Percentiles rank a stretch among this genome's conserved stretches.
Evolutionary conservation across 2,113 vertebrate genomes (phyloP).

Genomic region (Glaucidium brasilianum): DNA sequence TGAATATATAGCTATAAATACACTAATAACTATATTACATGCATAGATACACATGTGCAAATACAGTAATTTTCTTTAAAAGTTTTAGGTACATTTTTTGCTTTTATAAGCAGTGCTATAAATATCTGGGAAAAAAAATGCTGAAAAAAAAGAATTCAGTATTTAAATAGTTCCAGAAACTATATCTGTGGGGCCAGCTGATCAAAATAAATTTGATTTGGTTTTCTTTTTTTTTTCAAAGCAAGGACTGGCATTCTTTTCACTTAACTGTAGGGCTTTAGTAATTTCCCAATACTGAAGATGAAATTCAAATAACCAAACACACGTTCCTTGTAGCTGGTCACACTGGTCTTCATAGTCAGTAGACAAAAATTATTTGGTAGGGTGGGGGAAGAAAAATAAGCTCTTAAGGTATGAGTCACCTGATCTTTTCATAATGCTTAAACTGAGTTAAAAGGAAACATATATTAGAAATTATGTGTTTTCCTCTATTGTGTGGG

Average conservation of each 20-base stretch:
- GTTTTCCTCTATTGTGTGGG: neutral
- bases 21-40: neutral
- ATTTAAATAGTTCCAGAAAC: neutral
- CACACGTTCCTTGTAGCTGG: neutral
- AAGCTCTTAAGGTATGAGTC: neutral
- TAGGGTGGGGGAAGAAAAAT: neutral
- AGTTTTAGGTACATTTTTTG: neutral
- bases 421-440: neutral
- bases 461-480: neutral
- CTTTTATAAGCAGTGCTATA: neutral
- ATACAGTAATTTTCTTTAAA: neutral
- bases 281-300: neutral
- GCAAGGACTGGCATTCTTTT: neutral
- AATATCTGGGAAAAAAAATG: neutral
- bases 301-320: neutral
- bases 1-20: neutral
- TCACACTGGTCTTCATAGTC: neutral
- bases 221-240: neutral
- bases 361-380: neutral
- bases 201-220: neutral
- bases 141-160: neutral
- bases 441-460: neutral
- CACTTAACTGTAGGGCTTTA: neutral
- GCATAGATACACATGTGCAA: neutral
- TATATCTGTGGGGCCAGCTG: neutral